Conservation (phyloP, 2,797 vertebrate species). For the Anguilla pacifica region DNA sequence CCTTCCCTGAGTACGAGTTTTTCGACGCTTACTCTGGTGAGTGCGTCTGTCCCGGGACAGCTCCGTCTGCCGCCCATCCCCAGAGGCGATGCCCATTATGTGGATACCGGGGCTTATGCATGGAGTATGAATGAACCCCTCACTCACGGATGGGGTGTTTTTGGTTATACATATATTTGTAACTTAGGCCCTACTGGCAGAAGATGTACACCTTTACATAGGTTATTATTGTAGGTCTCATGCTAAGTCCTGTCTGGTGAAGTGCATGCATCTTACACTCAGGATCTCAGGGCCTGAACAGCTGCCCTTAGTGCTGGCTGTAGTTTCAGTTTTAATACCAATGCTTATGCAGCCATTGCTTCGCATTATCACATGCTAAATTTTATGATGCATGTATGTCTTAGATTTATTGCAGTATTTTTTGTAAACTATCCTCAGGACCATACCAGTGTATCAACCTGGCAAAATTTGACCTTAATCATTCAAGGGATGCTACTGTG, state of each 20-base stretch:
- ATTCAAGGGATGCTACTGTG: not conserved
- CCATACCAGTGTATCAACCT: not conserved
- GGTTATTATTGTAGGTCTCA: not conserved
- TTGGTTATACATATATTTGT: not conserved
- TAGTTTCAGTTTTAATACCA: not conserved
- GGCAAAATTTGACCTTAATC: not conserved
- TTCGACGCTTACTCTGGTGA: conserved; percentile 80
- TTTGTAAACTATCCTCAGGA: not conserved
- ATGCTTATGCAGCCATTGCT: not conserved
- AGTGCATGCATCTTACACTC: not conserved
- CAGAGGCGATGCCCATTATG: not conserved
- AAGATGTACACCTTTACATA: not conserved
- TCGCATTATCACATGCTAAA: not conserved
- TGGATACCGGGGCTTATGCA: not conserved
- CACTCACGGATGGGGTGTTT: not conserved
- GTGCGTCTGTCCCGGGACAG: not conserved
- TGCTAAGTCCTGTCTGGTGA: not conserved
- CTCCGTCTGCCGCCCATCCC: not conserved
- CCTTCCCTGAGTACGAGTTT: conserved; percentile 78
- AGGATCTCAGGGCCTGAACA: not conserved
- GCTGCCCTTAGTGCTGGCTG: not conserved
- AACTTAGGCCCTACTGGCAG: not conserved
- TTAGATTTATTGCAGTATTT: not conserved
- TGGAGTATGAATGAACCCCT: not conserved
- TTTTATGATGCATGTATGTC: not conserved